Base-by-base conservation (phyloP, 2,113 vertebrate genomes). In the Nerophis lumbriciformis region DNA sequence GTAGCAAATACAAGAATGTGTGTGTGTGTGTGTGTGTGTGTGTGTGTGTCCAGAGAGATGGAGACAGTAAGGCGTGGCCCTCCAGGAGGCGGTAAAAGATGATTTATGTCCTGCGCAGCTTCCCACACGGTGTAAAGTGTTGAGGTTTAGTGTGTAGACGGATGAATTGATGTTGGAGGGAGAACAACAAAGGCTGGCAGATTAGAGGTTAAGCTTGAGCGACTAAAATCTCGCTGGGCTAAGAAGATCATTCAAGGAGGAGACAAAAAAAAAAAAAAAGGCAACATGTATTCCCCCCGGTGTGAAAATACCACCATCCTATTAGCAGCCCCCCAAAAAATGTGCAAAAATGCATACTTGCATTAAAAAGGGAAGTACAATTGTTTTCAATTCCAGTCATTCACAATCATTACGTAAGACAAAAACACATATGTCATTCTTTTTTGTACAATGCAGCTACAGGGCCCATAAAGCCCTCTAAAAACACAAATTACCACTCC, bases 251-350 rank as follows among this genome's bases (percentile, higher is more conserved):
- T 77, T 75, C 68, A 67, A 74, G 56, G 48, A 72, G 58, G 56
- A 69, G 60, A 68, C 72, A 69, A 66, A 60, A 78, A 50, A 37
- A 67, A n/a, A n/a, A n/a, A n/a, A 66, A 67, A 77, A 75, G 66
- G 67, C 63, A 28, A 28, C 28, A 28, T 66, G 68, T 76, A 61
- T 77, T 28, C 1, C 67, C 63, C 39, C 48, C 63, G 73, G 47
- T 58, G 74, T 71, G 50, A 76, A 72, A 71, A 86, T 73, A 79
- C 78, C 78, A 84, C 78, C 84, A 86, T 88, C 78, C 79, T 84
- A 89, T 90, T 85, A 86, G 71, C 2, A 19, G 53, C 38, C 53
- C 47, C 21, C 21, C 3, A 28, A 28, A 28, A 28, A 28, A 72
- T 78, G 14, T 63, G n/a, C 11, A 2, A 49, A 75, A 61, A 47